Conservation (phyloP, 2,888 invertebrate genomes). For the Catotricha subobsoleta region DNA sequence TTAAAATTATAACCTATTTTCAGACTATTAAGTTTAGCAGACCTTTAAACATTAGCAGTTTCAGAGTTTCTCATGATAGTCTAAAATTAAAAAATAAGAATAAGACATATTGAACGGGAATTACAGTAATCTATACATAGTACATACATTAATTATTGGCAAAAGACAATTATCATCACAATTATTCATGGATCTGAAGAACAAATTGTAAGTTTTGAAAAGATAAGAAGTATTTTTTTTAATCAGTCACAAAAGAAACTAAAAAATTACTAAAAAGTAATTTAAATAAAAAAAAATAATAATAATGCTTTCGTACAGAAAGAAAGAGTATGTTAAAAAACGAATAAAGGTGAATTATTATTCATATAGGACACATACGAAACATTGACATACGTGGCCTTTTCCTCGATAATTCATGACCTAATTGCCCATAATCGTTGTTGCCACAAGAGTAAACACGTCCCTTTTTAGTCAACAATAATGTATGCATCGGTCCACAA, state of each 20-base stretch:
- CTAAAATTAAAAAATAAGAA: too few relatives aligned
- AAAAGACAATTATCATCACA: too few relatives aligned
- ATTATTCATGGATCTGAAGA: too few relatives aligned
- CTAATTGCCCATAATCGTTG: slow-evolving; percentile 85
- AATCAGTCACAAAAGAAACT: background rate
- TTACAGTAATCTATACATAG: too few relatives aligned
- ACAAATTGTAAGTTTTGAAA: too few relatives aligned
- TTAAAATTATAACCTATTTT: too few relatives aligned
- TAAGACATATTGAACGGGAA: too few relatives aligned
- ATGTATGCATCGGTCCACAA: slow-evolving; percentile 68
- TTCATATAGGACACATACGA: too few relatives aligned
- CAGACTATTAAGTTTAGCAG: too few relatives aligned
- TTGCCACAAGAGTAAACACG: slow-evolving; percentile 79
- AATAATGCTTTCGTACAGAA: background rate
- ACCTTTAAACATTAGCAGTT: too few relatives aligned
- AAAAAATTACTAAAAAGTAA: background rate
- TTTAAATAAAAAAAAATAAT: background rate
- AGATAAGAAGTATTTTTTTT: background rate
- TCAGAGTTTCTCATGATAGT: too few relatives aligned
- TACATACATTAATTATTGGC: too few relatives aligned
- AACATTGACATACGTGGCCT: slow-evolving; percentile 46
- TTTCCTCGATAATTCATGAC: slow-evolving; percentile 47
- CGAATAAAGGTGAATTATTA: background rate
- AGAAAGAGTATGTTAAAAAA: background rate
- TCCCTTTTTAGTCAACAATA: slow-evolving; percentile 60